A percentile compares a stretch with the other conserved stretches of the same genome.
Conservation (phyloP, 2,797 vertebrate genomes). For the Cuculus canorus region DNA sequence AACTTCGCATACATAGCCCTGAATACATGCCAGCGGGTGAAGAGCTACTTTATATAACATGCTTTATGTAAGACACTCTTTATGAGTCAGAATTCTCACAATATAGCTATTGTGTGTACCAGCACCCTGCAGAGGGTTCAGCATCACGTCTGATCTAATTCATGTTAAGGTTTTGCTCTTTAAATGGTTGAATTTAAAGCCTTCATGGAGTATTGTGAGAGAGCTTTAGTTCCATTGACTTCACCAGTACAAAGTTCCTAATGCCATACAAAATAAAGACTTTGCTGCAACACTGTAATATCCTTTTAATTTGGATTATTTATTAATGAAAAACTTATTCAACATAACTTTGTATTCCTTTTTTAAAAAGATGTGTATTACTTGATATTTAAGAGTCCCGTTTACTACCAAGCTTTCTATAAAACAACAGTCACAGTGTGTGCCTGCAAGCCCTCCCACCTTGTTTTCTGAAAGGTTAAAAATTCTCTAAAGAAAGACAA, state of each 20-base stretch:
- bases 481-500: background rate
- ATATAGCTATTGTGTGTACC: background rate
- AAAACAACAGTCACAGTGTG: background rate
- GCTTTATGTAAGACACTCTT: conserved; percentile 26
- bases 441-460: background rate
- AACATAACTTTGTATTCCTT: background rate
- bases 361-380: rapidly evolving
- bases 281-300: background rate
- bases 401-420: background rate
- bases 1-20: conserved; percentile 1
- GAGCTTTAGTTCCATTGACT: background rate
- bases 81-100: conserved; percentile 50
- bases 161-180: background rate
- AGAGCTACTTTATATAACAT: conserved; percentile 29
- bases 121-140: conserved; percentile 9
- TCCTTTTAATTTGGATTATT: background rate
- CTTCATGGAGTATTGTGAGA: background rate
- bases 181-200: background rate
- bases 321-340: background rate
- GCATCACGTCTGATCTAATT: conserved; percentile 17
- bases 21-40: background rate
- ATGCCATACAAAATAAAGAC: background rate
- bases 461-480: background rate
- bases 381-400: background rate
- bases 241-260: background rate